A percentile compares a stretch with the other conserved stretches of the same genome.
Conservation (phyloP, 1,140 invertebrate species). For the Acromyrmex heyeri region DNA sequence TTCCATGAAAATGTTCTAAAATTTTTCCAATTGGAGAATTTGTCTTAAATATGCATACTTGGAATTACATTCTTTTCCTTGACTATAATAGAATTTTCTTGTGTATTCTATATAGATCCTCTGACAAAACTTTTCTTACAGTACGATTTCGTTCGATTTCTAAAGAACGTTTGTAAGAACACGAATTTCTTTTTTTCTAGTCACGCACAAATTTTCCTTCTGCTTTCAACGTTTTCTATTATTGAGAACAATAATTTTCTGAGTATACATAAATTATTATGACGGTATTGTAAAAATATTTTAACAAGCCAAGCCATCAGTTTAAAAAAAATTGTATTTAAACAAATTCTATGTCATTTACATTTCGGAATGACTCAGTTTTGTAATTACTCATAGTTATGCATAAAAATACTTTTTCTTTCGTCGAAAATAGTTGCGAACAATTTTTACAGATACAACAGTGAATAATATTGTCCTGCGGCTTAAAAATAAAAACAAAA, state of each 20-base stretch:
- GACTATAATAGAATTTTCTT: background rate
- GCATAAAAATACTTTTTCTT: background rate
- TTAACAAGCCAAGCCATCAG: background rate
- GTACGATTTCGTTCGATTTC: background rate
- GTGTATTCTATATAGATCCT: background rate
- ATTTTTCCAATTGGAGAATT: background rate
- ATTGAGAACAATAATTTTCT: background rate
- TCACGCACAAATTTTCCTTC: background rate
- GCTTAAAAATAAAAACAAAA: background rate
- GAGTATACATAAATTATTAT: background rate
- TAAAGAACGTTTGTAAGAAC: constrained; percentile 1
- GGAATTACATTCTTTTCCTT: background rate
- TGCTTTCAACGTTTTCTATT: background rate
- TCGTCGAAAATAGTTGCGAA: background rate
- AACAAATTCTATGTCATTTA: background rate
- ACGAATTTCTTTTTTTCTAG: constrained; percentile 4
- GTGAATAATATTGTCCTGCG: background rate
- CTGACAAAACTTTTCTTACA: background rate
- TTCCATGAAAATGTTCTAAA: background rate
- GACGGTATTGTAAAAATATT: background rate
- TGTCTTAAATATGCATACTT: background rate
- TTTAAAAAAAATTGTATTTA: background rate
- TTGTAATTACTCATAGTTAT: constrained; percentile 1
- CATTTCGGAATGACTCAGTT: background rate
- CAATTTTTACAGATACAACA: background rate